Evolutionary conservation across 2,888 invertebrate species (phyloP), one percentile per base, ranked within the genome.

Genomic region (Kryphioiulus occultus): DNA sequence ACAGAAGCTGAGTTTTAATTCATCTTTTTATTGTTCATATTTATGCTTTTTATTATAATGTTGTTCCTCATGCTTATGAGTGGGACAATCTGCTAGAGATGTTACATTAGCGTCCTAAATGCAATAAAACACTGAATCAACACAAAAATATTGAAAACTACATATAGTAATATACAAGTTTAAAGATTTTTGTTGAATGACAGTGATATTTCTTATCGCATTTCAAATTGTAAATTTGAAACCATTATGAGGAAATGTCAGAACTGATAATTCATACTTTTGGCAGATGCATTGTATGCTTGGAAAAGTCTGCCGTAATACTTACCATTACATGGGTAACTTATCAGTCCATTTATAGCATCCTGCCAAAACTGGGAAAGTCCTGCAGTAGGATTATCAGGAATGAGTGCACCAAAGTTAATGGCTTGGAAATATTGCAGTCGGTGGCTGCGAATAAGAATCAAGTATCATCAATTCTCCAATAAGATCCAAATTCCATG

Each of bases 341-440:
- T 53, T 26, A 86, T 30, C 32, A 53, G n/a, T 32, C 87, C 87
- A 39, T 22, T 39, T 17, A 88, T 86, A 68, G 88, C 88, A 86
- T 88, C 88, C 68, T 88, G 59, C 89, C 89, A 89, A 19, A 89
- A 39, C 10, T 83, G 39, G 4, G 88, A 88, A 2, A 89, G 86
- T 12, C 86, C 88, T 22, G 89, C 85, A 35, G 53, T 59, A 22
- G 88, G 78, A 68, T 89, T 89, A 85, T 59, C 85, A 19, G 89
- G 88, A 35, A 89, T 59, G 3, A 90, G 30, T 32, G 84, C 35
- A 19, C 87, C 35, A 53, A 90, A 88, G 53, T 91, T 90, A 10
- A 92, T 90, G 4, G 89, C 86, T 87, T 90, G 89, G 90, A 93
- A 93, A 89, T 91, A 93, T 84, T 93, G 91, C 59, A 93, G 90